A percentile compares a stretch with the other conserved stretches of the same genome.
Conservation (phyloP, 2,113 vertebrate species). For the Irena cyanogastra region DNA sequence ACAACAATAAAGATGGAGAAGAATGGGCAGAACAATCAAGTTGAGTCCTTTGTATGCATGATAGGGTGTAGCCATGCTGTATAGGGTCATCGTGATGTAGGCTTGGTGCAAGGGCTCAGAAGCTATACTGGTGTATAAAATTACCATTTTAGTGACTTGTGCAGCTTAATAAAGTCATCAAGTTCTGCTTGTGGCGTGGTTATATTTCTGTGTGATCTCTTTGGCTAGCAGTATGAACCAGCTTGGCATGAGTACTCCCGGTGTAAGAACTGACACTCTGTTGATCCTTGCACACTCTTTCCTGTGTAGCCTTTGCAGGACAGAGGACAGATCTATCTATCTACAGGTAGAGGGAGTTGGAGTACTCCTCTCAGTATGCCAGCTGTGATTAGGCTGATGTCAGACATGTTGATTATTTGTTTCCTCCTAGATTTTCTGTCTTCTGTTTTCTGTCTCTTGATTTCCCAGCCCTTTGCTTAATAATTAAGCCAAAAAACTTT, state of each 20-base stretch:
- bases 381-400: neutral
- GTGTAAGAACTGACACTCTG: neutral
- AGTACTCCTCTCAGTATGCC: neutral
- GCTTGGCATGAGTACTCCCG: neutral
- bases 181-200: neutral
- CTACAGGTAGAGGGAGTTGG: neutral
- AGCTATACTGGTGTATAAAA: neutral
- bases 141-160: neutral
- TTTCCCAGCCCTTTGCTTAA: neutral
- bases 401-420: neutral
- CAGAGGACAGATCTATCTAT: neutral
- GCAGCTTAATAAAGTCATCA: neutral
- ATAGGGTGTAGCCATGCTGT: neutral
- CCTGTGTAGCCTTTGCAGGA: neutral
- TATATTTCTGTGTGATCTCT: neutral
- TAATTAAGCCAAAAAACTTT: neutral
- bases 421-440: neutral
- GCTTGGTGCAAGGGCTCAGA: neutral
- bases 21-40: neutral
- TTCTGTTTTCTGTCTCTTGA: neutral
- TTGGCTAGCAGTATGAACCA: neutral
- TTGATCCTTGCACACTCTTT: neutral
- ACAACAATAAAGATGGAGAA: neutral
- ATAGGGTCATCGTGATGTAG: neutral
- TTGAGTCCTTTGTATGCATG: neutral